Evolutionary conservation across 2,113 vertebrate species (phyloP).

Genomic region (Peromyscus californicus): DNA sequence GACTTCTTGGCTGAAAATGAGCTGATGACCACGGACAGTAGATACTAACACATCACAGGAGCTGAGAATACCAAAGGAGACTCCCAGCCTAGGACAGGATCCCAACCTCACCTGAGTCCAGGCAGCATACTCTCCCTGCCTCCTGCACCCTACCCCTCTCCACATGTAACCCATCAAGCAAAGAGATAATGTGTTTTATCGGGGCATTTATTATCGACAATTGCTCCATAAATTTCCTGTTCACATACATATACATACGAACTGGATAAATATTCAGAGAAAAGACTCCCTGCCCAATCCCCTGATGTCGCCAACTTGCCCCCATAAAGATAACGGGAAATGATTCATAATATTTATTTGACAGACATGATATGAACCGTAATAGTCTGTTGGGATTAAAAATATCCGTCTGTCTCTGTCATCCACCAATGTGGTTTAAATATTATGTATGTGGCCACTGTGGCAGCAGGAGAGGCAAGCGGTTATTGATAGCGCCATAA

Average conservation of each 20-base stretch:
- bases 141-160: not conserved
- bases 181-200: constrained; percentile 83
- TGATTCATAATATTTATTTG: constrained; percentile 89
- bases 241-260: constrained; percentile 78
- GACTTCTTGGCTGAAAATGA: rapidly evolving
- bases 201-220: constrained; percentile 77
- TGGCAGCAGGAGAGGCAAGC: constrained; percentile 74
- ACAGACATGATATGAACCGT: constrained; percentile 87
- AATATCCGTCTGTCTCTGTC: constrained; percentile 87
- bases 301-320: constrained; percentile 77
- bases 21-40: not conserved
- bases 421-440: constrained; percentile 86
- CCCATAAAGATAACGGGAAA: constrained; percentile 87
- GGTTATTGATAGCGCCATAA: constrained; percentile 85
- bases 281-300: constrained; percentile 62
- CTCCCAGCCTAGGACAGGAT: rapidly evolving
- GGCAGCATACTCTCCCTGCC: rapidly evolving
- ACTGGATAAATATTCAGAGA: constrained; percentile 69
- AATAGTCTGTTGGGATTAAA: constrained; percentile 87
- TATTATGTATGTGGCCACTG: constrained; percentile 85
- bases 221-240: constrained; percentile 80
- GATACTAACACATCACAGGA: rapidly evolving
- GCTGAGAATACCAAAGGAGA: not conserved
- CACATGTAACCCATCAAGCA: constrained; percentile 70
- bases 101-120: not conserved